These are phyloP conservation scores for Sicus ferrugineus DNA, from an alignment of 2,888 invertebrate genomes.

Conservation along the genomic window DNA sequence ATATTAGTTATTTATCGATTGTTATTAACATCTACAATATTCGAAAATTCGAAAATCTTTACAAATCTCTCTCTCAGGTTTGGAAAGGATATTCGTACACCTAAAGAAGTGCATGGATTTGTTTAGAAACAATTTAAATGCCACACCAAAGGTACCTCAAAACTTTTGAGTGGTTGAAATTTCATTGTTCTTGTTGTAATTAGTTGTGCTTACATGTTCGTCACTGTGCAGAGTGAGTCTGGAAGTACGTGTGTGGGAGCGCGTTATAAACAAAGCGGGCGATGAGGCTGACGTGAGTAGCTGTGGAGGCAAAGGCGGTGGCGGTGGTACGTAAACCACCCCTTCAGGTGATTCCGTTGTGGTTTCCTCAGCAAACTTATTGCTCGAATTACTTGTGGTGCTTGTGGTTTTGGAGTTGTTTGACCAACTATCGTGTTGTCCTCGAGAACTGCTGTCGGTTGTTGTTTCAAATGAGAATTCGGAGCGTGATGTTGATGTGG, in stretches of 20 bases:
- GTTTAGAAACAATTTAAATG: no score
- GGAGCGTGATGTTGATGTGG: not conserved
- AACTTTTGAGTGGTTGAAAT: no score
- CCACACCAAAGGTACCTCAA: no score
- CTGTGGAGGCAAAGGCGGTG: conserved; percentile 51
- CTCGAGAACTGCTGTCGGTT: not conserved
- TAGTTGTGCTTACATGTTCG: not conserved
- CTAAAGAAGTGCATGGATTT: no score
- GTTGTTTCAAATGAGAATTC: conserved; percentile 5
- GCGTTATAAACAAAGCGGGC: conserved; percentile 35
- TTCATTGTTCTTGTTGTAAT: not conserved
- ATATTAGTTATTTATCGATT: no score
- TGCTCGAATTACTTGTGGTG: conserved; percentile 37
- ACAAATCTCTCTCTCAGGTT: no score
- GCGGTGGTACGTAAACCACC: conserved; percentile 51
- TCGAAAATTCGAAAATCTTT: no score
- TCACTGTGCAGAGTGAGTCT: not conserved
- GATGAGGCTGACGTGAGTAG: conserved; percentile 43
- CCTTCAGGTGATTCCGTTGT: not conserved
- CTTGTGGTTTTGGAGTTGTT: conserved; percentile 31
- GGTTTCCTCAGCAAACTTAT: conserved; percentile 32
- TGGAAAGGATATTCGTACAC: no score
- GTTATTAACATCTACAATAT: no score
- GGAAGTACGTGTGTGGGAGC: not conserved
- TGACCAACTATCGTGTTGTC: not conserved